phyloP scores from a whole-genome alignment of 2,113 vertebrate species.

The Hippocampus abdominalis region DNA sequence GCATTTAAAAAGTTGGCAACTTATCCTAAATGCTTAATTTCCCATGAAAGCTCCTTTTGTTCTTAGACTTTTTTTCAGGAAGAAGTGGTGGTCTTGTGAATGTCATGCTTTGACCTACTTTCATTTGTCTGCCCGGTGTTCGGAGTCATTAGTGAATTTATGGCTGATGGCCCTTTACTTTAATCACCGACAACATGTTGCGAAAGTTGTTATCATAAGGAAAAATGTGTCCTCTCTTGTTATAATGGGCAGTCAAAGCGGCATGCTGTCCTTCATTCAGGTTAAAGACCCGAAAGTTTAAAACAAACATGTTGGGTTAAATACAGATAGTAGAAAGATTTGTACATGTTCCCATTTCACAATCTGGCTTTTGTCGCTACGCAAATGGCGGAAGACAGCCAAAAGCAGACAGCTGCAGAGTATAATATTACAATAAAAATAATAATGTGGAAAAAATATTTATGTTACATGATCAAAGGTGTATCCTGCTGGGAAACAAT shows the following conservation, averaged over 20 bases:
- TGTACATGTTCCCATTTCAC: background rate
- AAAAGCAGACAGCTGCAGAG: too few relatives aligned
- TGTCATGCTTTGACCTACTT: constrained; percentile 44
- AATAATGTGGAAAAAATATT: too few relatives aligned
- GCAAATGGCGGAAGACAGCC: background rate
- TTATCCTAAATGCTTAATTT: constrained; percentile 33
- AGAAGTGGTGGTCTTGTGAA: constrained; percentile 40
- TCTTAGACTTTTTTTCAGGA: constrained; percentile 16
- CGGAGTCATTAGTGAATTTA: constrained; percentile 6
- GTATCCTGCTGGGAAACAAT: too few relatives aligned
- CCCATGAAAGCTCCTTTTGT: constrained; percentile 56
- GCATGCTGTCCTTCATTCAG: background rate
- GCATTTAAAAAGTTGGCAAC: constrained; percentile 49
- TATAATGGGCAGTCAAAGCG: background rate
- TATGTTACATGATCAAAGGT: background rate
- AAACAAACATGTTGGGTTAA: constrained; percentile 13
- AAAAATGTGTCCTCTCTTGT: background rate
- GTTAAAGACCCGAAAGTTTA: constrained; percentile 19
- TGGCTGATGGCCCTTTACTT: background rate
- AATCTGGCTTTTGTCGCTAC: background rate
- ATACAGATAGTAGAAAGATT: background rate
- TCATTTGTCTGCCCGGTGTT: constrained; percentile 1
- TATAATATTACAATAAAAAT: too few relatives aligned
- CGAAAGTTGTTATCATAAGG: background rate
- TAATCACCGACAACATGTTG: background rate